Evolutionary conservation across 2,113 vertebrate genomes (phyloP).

Genomic region (Pterocles burchelli): DNA sequence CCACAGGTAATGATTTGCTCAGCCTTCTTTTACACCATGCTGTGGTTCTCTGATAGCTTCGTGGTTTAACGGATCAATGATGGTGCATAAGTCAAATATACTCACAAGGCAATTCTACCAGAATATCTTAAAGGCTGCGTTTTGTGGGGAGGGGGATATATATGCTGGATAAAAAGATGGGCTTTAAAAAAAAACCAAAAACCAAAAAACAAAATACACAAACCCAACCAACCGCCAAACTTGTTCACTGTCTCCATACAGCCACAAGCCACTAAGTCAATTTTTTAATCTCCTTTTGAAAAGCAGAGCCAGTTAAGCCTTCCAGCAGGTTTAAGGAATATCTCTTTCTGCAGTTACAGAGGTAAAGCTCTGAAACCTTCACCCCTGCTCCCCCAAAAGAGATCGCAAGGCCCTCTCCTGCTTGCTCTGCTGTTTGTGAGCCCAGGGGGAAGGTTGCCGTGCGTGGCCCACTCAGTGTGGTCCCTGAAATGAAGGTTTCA

Average conservation of each 20-base stretch:
- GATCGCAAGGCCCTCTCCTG: neutral
- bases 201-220: no score
- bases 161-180: neutral
- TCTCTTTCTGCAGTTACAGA: neutral
- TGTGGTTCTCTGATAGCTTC: neutral
- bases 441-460: neutral
- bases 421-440: neutral
- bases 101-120: neutral
- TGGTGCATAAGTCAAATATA: neutral
- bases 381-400: neutral
- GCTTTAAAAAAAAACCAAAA: neutral
- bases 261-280: neutral
- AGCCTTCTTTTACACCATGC: neutral
- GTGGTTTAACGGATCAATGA: neutral
- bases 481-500: neutral
- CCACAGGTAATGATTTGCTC: neutral
- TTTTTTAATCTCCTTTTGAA: neutral
- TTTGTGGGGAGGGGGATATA: neutral
- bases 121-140: neutral
- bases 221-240: neutral
- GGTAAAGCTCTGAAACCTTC: neutral
- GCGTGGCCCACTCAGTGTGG: fast-evolving
- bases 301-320: neutral
- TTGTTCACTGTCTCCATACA: neutral
- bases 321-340: neutral